Evolutionary conservation across 1,140 invertebrate genomes (phyloP).

Genomic region (Pseudachorutes palmiensis): DNA sequence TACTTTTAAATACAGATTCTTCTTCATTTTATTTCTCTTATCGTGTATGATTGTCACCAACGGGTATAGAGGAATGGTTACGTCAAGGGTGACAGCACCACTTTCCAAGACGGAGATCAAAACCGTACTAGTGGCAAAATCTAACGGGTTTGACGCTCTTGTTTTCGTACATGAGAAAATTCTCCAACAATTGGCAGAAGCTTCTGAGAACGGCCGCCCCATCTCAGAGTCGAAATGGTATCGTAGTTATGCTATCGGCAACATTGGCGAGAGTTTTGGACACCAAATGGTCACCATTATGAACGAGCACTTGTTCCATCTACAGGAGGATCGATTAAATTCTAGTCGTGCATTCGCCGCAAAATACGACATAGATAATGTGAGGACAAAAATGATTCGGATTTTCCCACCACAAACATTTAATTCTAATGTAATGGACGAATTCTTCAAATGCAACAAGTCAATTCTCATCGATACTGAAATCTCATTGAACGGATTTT

Average conservation of each 20-base stretch:
- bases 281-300: no score
- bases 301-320: no score
- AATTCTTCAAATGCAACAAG: background rate
- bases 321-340: no score
- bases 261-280: no score
- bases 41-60: background rate
- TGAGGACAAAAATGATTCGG: background rate
- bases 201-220: background rate
- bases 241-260: no score
- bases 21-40: no score
- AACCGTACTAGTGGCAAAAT: background rate
- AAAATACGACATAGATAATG: background rate
- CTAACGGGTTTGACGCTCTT: background rate
- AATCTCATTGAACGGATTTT: background rate
- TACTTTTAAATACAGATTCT: no score
- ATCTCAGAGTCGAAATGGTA: no score
- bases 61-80: background rate
- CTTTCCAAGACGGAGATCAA: background rate
- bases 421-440: background rate
- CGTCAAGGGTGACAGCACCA: background rate
- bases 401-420: no score
- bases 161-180: background rate
- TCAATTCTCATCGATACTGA: background rate
- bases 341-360: no score
- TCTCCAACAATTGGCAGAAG: background rate